A percentile compares a stretch with the other conserved stretches of the same genome.
These are phyloP conservation scores for Eubasilissa regina DNA, from an alignment of 1,140 invertebrate genomes.

Conservation along the genomic window DNA sequence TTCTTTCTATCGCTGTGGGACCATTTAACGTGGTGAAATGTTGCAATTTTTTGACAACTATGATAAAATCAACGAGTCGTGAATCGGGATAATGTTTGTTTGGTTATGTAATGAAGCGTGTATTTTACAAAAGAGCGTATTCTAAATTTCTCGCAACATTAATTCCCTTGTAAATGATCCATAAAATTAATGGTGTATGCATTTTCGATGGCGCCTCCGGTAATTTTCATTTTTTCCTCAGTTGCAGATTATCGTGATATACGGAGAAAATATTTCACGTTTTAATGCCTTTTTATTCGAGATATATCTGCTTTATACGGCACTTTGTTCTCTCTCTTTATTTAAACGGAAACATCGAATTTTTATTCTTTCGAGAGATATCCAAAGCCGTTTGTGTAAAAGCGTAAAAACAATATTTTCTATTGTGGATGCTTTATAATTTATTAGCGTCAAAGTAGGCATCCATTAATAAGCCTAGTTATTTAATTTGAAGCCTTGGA, in stretches of 20 bases:
- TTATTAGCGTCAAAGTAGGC: no score
- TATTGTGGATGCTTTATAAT: no score
- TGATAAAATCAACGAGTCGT: neutral
- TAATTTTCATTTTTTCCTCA: neutral
- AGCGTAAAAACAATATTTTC: no score
- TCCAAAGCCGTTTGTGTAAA: neutral
- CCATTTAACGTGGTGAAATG: neutral
- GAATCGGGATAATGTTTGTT: slow-evolving; percentile 1
- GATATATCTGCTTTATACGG: slow-evolving; percentile 2
- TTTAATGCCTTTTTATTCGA: neutral
- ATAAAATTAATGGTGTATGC: slow-evolving; percentile 20
- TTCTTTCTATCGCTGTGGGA: no score
- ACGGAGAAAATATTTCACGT: slow-evolving; percentile 4
- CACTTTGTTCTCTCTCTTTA: neutral
- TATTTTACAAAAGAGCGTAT: slow-evolving; percentile 9
- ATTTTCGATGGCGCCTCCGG: neutral
- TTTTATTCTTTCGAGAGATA: neutral
- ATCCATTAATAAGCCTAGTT: no score
- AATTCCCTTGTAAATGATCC: slow-evolving; percentile 32
- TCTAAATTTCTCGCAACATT: slow-evolving; percentile 31
- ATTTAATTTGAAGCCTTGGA: no score
- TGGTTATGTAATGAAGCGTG: neutral
- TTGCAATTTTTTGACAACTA: slow-evolving; percentile 12
- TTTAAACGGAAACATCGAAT: slow-evolving; percentile 1
- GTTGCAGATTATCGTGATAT: slow-evolving; percentile 11